phyloP scores from a whole-genome alignment of 2,113 vertebrate species.

The Hippocampus zosterae region DNA sequence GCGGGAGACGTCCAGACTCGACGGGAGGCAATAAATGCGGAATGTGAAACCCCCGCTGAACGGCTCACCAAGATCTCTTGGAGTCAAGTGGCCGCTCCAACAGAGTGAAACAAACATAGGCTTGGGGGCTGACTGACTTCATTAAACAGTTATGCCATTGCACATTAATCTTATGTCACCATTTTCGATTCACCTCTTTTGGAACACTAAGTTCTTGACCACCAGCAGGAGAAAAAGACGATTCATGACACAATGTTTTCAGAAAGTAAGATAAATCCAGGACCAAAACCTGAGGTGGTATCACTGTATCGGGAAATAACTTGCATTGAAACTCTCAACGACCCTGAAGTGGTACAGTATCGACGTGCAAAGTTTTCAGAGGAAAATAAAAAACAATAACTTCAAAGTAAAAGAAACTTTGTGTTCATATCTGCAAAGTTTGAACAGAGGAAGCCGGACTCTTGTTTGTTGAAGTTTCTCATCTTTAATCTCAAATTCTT shows the following conservation, averaged over 20 bases:
- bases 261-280: neutral
- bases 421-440: neutral
- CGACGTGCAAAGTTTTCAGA: neutral
- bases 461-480: too few relatives aligned
- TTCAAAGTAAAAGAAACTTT: neutral
- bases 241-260: neutral
- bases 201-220: neutral
- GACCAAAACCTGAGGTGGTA: neutral
- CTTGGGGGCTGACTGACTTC: conserved; percentile 27
- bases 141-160: conserved; percentile 17
- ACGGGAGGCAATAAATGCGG: conserved; percentile 51
- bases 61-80: conserved; percentile 44
- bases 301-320: neutral
- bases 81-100: conserved; percentile 47
- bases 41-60: conserved; percentile 63
- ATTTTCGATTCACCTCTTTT: neutral
- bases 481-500: too few relatives aligned
- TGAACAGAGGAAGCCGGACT: too few relatives aligned
- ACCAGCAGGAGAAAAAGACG: neutral
- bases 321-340: neutral
- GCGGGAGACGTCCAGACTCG: conserved; percentile 18
- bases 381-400: neutral
- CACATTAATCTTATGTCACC: conserved; percentile 12
- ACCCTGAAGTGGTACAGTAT: neutral
- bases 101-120: conserved; percentile 57